These are phyloP conservation scores for Zaprionus bogoriensis DNA, from an alignment of 2,888 invertebrate genomes.

Conservation along the genomic window DNA sequence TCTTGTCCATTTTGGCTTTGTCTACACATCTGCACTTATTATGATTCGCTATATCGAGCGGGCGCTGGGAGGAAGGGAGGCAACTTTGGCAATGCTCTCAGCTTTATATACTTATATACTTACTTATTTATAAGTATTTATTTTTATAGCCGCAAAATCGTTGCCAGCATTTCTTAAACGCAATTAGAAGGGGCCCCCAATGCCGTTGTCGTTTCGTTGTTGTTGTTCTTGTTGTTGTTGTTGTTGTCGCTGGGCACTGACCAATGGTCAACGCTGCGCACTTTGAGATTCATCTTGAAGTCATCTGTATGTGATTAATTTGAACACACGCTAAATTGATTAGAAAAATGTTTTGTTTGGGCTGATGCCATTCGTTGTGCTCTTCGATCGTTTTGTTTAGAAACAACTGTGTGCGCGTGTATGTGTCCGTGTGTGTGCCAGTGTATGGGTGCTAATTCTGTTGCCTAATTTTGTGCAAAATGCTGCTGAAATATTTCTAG, in stretches of 20 bases:
- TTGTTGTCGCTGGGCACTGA: slow-evolving; percentile 26
- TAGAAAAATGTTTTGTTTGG: slow-evolving; percentile 60
- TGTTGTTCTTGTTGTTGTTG: neutral
- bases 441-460: slow-evolving; percentile 27
- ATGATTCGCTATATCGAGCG: slow-evolving; percentile 35
- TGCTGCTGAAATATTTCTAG: slow-evolving; percentile 54
- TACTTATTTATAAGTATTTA: slow-evolving; percentile 58
- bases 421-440: neutral
- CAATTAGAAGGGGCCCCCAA: slow-evolving; percentile 63
- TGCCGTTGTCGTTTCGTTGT: slow-evolving; percentile 26
- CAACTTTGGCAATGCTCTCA: slow-evolving; percentile 45
- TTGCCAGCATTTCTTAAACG: slow-evolving; percentile 62
- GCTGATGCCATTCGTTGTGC: slow-evolving; percentile 39
- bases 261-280: slow-evolving; percentile 49
- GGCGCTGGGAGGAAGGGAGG: neutral
- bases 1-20: slow-evolving; percentile 37
- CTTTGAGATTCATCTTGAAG: slow-evolving; percentile 48
- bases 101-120: slow-evolving; percentile 52
- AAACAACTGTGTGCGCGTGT: neutral
- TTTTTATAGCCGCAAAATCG: slow-evolving; percentile 54
- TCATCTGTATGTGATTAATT: slow-evolving; percentile 69
- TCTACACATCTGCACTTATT: slow-evolving; percentile 59
- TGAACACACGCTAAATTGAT: slow-evolving; percentile 61
- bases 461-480: slow-evolving; percentile 49
- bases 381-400: slow-evolving; percentile 31